Percentiles rank a stretch among this genome's conserved stretches.
phyloP scores from a whole-genome alignment of 2,888 invertebrate genomes.

The Cataglyphis rosenhaueri region DNA sequence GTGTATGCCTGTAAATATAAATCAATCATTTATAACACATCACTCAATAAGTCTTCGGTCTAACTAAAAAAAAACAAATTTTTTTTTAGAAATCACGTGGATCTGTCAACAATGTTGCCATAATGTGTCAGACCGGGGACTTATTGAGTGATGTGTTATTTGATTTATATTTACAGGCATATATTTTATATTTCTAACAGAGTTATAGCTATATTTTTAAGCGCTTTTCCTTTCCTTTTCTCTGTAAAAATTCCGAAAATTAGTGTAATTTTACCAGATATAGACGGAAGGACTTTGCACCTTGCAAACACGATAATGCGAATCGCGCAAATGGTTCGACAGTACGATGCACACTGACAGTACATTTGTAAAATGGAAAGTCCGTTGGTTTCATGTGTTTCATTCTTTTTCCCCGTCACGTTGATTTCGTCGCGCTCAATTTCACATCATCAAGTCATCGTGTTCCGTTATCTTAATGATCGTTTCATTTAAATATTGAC shows the following conservation, averaged over 20 bases:
- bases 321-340: slow-evolving; percentile 39
- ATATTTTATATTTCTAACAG: not conserved
- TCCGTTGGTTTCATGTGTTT: slow-evolving; percentile 9
- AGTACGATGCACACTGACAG: slow-evolving; percentile 37
- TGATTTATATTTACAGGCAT: too few species aligned
- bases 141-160: too few species aligned
- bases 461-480: not conserved
- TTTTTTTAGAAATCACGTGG: too few species aligned
- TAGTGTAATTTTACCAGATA: not conserved
- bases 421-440: slow-evolving; percentile 36
- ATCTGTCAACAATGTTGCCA: too few species aligned
- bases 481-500: slow-evolving; percentile 10
- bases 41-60: too few species aligned
- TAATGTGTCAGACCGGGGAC: too few species aligned
- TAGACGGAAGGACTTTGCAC: not conserved
- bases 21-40: not conserved
- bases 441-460: slow-evolving; percentile 32
- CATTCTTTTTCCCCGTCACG: slow-evolving; percentile 34
- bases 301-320: slow-evolving; percentile 35
- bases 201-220: not conserved
- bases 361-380: slow-evolving; percentile 57
- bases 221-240: not conserved
- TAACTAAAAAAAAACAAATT: too few species aligned
- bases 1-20: not conserved
- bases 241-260: not conserved